Percentiles rank a stretch among this genome's conserved stretches.
Evolutionary conservation across 2,888 invertebrate species (phyloP).

Genomic region (Pyrrhia umbra): DNA sequence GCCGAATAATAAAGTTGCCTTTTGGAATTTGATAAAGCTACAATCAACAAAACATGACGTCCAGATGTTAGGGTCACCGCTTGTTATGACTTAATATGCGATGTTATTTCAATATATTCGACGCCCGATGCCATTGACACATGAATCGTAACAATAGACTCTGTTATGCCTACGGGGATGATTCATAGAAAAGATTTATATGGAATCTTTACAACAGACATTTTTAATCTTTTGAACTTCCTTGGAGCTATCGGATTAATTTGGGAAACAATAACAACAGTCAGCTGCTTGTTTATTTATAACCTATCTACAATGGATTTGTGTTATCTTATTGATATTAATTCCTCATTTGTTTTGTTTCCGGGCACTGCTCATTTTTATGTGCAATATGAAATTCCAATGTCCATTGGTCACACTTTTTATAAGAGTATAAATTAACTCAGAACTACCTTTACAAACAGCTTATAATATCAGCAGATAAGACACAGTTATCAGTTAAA

Average conservation of each 20-base stretch:
- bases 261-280: constrained; percentile 26
- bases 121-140: constrained; percentile 45
- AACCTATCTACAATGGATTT: constrained; percentile 41
- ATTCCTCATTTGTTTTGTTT: constrained; percentile 3
- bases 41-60: constrained; percentile 27
- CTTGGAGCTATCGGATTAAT: constrained; percentile 18
- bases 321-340: constrained; percentile 13
- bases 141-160: constrained; percentile 33
- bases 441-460: constrained; percentile 18
- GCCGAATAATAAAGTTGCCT: constrained; percentile 11
- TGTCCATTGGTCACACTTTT: neutral
- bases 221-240: constrained; percentile 21
- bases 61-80: constrained; percentile 32
- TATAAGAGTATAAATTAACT: constrained; percentile 4
- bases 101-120: constrained; percentile 25
- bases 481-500: constrained; percentile 17
- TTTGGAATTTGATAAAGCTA: constrained; percentile 21
- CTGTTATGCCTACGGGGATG: constrained; percentile 28
- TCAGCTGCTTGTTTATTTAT: constrained; percentile 17
- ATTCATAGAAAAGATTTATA: constrained; percentile 37
- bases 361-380: neutral
- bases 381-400: neutral
- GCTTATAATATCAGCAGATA: constrained; percentile 21
- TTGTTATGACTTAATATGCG: constrained; percentile 40
- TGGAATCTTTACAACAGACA: constrained; percentile 14